These are phyloP conservation scores for Sebastes vulpes DNA, from an alignment of 2,797 vertebrate genomes.

Conservation along the genomic window DNA sequence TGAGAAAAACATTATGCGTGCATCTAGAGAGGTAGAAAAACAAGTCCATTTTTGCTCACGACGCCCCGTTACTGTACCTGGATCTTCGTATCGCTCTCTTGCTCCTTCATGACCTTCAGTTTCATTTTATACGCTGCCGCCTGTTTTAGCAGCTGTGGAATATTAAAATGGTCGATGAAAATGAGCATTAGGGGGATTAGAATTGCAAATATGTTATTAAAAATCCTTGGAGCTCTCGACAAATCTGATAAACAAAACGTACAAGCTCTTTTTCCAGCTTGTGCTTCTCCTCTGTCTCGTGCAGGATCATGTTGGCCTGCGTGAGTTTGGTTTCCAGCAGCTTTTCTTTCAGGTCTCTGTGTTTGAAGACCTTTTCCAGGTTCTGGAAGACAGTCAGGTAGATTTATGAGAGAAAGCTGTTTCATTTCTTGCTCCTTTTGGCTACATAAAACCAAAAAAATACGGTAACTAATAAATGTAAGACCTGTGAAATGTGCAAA, in stretches of 20 bases:
- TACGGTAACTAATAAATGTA: constrained; percentile 46
- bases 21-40: neutral
- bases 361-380: constrained; percentile 98
- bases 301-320: constrained; percentile 93
- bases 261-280: constrained; percentile 94
- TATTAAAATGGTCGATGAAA: constrained; percentile 18
- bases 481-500: constrained; percentile 37
- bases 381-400: constrained; percentile 84
- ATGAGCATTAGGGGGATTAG: neutral
- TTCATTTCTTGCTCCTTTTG: constrained; percentile 30
- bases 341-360: constrained; percentile 97
- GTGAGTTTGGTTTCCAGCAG: constrained; percentile 95
- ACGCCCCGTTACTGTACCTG: constrained; percentile 86
- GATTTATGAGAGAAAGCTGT: constrained; percentile 46
- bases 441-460: constrained; percentile 35
- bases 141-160: constrained; percentile 91
- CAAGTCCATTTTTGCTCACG: neutral
- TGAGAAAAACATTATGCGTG: neutral
- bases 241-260: constrained; percentile 45
- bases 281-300: constrained; percentile 91
- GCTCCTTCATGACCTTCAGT: constrained; percentile 92
- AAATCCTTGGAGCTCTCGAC: neutral
- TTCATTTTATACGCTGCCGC: constrained; percentile 92
- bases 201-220: constrained; percentile 4
- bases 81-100: constrained; percentile 90